These are phyloP conservation scores for Xestoiulus laeticollis DNA, from an alignment of 2,888 invertebrate species.

Conservation along the genomic window DNA sequence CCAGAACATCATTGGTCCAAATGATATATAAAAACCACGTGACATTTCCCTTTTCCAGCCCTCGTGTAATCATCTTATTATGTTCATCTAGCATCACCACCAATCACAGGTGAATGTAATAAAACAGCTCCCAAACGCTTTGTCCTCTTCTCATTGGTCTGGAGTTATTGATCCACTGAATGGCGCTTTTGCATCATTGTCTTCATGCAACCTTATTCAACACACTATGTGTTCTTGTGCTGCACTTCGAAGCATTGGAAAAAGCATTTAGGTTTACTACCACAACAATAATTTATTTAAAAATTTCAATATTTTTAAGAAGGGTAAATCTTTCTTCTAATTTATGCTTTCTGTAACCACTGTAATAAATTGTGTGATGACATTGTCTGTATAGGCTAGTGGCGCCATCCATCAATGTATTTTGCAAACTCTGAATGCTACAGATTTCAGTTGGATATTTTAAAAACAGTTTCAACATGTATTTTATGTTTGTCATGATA, in stretches of 20 bases:
- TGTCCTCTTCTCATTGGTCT: slow-evolving; percentile 33
- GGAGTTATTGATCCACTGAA: slow-evolving; percentile 29
- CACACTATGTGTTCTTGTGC: background rate
- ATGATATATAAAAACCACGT: background rate
- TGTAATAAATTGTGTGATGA: background rate
- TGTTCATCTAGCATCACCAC: slow-evolving; percentile 44
- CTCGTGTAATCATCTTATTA: slow-evolving; percentile 46
- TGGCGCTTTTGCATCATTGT: background rate
- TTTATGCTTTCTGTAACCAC: background rate
- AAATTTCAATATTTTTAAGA: background rate
- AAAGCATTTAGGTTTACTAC: background rate
- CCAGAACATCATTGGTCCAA: slow-evolving; percentile 9
- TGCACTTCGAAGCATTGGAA: background rate
- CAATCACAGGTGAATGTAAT: slow-evolving; percentile 44
- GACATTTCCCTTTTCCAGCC: slow-evolving; percentile 40
- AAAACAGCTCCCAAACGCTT: slow-evolving; percentile 33
- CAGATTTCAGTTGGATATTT: background rate
- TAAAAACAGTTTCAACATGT: background rate
- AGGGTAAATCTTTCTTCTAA: too few species aligned
- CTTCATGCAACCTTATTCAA: background rate
- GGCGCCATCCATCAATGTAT: background rate
- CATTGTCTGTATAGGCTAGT: background rate
- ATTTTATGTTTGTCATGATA: background rate
- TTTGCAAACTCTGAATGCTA: background rate
- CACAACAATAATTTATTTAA: background rate